Conservation (phyloP, 2,797 vertebrate genomes). For the Pangasius djambal region DNA sequence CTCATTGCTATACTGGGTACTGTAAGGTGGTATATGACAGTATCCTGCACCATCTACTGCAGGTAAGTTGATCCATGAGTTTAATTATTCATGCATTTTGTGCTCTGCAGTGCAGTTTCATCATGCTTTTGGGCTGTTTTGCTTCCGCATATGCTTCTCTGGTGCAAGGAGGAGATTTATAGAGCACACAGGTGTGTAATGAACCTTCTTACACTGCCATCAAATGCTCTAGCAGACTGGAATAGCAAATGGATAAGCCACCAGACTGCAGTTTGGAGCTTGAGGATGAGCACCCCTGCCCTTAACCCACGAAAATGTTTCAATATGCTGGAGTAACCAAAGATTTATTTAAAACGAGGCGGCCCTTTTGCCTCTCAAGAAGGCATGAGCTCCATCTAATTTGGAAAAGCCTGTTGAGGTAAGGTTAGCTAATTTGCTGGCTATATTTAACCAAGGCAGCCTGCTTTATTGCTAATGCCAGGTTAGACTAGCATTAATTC, state of each 20-base stretch:
- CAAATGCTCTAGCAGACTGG: conserved; percentile 55
- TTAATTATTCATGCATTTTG: not conserved
- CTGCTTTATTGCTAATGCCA: not conserved
- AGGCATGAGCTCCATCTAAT: not conserved
- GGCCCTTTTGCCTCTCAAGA: not conserved
- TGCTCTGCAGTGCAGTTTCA: not conserved
- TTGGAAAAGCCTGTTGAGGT: not conserved
- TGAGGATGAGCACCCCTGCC: not conserved
- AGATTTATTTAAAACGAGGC: not conserved
- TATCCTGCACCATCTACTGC: conserved; percentile 41
- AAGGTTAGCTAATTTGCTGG: not conserved
- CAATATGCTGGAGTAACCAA: not conserved
- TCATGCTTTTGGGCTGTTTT: not conserved
- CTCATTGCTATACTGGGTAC: conserved; percentile 12
- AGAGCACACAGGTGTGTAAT: conserved; percentile 46
- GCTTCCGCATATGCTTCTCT: conserved; percentile 17
- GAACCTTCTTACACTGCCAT: conserved; percentile 33
- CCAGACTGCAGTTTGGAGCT: conserved; percentile 53
- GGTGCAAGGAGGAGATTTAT: conserved; percentile 43
- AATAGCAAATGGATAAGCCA: conserved; percentile 17
- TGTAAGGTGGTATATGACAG: conserved; percentile 70
- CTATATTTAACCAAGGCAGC: not conserved
- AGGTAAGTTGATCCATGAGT: not conserved
- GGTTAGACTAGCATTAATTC: not conserved
- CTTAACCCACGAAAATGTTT: not conserved